phyloP scores from a whole-genome alignment of 1,140 invertebrate species.

The Drosophila trapezifrons region DNA sequence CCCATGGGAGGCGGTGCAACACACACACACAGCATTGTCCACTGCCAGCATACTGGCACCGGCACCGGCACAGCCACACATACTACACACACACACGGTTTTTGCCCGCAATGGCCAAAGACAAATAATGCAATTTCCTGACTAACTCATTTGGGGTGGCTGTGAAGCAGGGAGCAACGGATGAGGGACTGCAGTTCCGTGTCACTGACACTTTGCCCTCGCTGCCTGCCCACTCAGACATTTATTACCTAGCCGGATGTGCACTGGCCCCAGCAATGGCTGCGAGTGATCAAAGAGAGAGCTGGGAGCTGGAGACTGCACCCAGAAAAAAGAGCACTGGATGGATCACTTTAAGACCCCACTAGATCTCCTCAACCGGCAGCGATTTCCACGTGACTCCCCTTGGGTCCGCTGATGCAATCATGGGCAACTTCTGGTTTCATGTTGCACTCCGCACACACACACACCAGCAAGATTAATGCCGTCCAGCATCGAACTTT shows the following conservation, averaged over 20 bases:
- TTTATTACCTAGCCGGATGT: constrained; percentile 74
- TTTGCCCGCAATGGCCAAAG: constrained; percentile 74
- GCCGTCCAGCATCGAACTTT: constrained; percentile 64
- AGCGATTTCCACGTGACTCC: constrained; percentile 16
- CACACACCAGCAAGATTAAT: constrained; percentile 55
- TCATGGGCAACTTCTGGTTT: constrained; percentile 55
- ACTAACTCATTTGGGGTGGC: constrained; percentile 78
- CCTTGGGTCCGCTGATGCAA: constrained; percentile 31
- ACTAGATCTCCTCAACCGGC: constrained; percentile 1
- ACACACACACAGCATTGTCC: constrained; percentile 10
- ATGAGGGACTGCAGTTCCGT: constrained; percentile 36
- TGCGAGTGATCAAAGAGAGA: constrained; percentile 22
- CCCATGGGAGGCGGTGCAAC: constrained; percentile 27
- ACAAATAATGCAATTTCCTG: constrained; percentile 83
- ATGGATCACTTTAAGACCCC: constrained; percentile 30
- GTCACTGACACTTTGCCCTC: constrained; percentile 65
- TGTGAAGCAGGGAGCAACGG: not conserved
- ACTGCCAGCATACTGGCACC: not conserved
- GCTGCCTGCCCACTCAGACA: constrained; percentile 55
- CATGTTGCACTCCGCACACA: constrained; percentile 31
- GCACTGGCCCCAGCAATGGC: constrained; percentile 33
- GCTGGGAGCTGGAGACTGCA: not conserved
- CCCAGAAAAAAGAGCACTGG: not conserved
- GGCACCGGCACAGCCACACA: not conserved
- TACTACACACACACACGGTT: constrained; percentile 26